Conservation (phyloP, 2,888 invertebrate genomes). For the Branchinecta sandiegonensis region DNA sequence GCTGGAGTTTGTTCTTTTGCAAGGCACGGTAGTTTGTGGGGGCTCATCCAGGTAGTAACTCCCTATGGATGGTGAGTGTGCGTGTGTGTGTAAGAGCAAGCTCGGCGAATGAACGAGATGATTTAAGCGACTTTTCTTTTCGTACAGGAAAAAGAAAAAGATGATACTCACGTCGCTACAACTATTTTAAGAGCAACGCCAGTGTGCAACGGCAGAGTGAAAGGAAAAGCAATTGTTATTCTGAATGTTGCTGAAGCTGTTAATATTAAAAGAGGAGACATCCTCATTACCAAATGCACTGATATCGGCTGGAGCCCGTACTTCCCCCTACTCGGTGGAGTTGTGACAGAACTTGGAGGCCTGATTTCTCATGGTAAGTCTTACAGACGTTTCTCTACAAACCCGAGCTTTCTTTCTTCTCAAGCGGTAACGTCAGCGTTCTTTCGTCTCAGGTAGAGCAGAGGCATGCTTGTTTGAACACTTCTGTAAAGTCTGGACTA, state of each 20-base stretch:
- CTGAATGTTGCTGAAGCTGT: slow-evolving; percentile 47
- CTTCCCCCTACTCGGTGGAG: slow-evolving; percentile 59
- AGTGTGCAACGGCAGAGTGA: slow-evolving; percentile 51
- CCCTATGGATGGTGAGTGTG: too few relatives aligned
- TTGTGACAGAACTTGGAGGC: slow-evolving; percentile 68
- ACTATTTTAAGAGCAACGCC: slow-evolving; percentile 45
- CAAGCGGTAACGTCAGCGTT: too few relatives aligned
- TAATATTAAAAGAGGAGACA: slow-evolving; percentile 47
- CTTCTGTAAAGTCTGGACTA: too few relatives aligned
- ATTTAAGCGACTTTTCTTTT: too few relatives aligned
- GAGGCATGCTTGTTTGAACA: too few relatives aligned
- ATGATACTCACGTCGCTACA: not conserved
- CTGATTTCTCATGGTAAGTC: slow-evolving; percentile 59
- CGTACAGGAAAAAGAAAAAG: not conserved
- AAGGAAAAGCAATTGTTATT: slow-evolving; percentile 56
- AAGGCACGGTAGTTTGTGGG: too few relatives aligned
- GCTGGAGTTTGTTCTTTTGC: too few relatives aligned
- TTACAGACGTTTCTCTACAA: not conserved
- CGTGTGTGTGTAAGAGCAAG: too few relatives aligned
- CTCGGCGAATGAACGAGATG: too few relatives aligned
- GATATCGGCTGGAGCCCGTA: slow-evolving; percentile 76
- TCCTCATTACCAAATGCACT: slow-evolving; percentile 58
- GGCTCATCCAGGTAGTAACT: too few relatives aligned
- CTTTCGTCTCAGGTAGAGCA: not conserved
- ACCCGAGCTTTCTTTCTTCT: not conserved